A percentile compares a stretch with the other conserved stretches of the same genome.
These are phyloP conservation scores for Coendou prehensilis DNA, from an alignment of 2,797 vertebrate genomes.

Conservation along the genomic window DNA sequence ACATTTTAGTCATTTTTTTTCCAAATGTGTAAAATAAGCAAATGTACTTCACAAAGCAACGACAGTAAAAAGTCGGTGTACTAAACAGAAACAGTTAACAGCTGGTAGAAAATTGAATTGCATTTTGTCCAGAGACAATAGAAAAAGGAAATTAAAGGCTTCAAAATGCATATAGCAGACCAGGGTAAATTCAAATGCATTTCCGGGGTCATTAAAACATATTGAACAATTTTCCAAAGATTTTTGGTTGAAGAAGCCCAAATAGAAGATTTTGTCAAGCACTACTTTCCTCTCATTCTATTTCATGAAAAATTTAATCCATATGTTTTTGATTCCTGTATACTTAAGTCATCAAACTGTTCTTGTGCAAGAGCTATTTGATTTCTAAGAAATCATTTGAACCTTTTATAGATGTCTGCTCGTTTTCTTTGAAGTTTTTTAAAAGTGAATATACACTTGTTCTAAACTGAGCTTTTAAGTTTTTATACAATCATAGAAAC, in stretches of 20 bases:
- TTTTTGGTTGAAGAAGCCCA: constrained; percentile 74
- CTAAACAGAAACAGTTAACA: constrained; percentile 74
- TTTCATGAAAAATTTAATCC: constrained; percentile 80
- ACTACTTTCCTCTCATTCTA: constrained; percentile 66
- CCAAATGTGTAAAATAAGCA: constrained; percentile 70
- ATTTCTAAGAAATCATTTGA: constrained; percentile 82
- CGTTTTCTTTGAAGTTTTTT: constrained; percentile 79
- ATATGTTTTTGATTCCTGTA: constrained; percentile 82
- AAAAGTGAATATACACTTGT: constrained; percentile 68
- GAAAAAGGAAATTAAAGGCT: constrained; percentile 79
- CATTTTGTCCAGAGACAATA: constrained; percentile 83
- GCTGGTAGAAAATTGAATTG: constrained; percentile 82
- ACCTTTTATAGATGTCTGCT: constrained; percentile 72
- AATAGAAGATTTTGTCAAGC: constrained; percentile 67
- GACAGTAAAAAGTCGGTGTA: constrained; percentile 58
- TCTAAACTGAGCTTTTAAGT: constrained; percentile 60
- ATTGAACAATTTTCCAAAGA: constrained; percentile 82
- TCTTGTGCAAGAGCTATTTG: constrained; percentile 76
- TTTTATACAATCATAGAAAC: constrained; percentile 25
- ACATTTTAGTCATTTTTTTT: constrained; percentile 42
- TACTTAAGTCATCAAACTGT: constrained; percentile 78
- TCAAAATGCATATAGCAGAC: constrained; percentile 65
- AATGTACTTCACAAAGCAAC: constrained; percentile 63
- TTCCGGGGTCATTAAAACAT: constrained; percentile 75
- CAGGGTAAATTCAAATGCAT: constrained; percentile 66